Evolutionary conservation across 2,797 vertebrate genomes (phyloP).

Genomic region (Arremon aurantiirostris): DNA sequence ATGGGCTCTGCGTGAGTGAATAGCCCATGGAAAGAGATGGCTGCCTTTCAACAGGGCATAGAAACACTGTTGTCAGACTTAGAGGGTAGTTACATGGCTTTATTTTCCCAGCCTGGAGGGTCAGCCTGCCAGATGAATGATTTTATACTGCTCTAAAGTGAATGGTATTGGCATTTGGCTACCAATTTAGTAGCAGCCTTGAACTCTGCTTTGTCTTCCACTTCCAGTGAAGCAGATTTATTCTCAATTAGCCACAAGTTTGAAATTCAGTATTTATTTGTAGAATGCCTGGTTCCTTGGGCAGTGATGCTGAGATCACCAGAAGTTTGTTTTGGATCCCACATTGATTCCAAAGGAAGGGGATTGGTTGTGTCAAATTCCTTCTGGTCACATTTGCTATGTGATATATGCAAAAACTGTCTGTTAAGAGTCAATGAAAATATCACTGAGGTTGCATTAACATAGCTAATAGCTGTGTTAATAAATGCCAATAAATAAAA

Average conservation of each 20-base stretch:
- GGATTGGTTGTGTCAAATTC: background rate
- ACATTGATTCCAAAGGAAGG: background rate
- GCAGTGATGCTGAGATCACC: background rate
- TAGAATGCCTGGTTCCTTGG: slow-evolving; percentile 11
- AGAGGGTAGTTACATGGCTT: background rate
- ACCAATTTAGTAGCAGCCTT: slow-evolving; percentile 53
- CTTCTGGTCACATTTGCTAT: slow-evolving; percentile 10
- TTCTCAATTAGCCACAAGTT: slow-evolving; percentile 1
- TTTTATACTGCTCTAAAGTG: slow-evolving; percentile 21
- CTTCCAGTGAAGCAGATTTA: slow-evolving; percentile 56
- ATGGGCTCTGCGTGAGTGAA: rapidly evolving
- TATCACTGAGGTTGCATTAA: slow-evolving; percentile 58
- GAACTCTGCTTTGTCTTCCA: slow-evolving; percentile 51
- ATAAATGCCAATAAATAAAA: slow-evolving; percentile 61
- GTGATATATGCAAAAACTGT: slow-evolving; percentile 41
- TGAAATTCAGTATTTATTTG: slow-evolving; percentile 58
- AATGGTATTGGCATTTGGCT: slow-evolving; percentile 28
- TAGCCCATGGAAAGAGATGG: background rate
- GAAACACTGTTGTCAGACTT: background rate
- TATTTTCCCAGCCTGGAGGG: background rate
- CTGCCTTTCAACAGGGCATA: background rate
- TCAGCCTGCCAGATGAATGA: slow-evolving; percentile 21
- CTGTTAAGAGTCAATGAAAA: slow-evolving; percentile 61
- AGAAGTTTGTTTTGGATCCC: slow-evolving; percentile 42
- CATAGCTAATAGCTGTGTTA: slow-evolving; percentile 62